Evolutionary conservation across 2,888 invertebrate species (phyloP).

Genomic region (Hypena proboscidalis): DNA sequence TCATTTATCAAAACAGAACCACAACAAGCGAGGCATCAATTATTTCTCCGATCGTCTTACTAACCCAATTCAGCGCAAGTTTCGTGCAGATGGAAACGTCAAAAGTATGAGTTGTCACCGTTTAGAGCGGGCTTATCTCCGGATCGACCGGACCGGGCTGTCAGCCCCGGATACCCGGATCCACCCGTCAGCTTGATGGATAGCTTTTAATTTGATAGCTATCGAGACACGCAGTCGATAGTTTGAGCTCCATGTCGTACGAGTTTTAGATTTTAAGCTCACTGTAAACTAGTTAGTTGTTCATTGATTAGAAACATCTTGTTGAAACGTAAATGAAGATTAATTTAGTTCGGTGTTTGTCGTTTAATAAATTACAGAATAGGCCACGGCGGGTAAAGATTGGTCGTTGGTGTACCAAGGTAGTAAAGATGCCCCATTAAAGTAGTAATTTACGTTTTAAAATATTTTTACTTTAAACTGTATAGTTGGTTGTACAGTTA

Average conservation of each 20-base stretch:
- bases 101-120: conserved; percentile 33
- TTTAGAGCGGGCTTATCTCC: conserved; percentile 40
- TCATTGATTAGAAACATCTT: too few species aligned
- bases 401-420: too few species aligned
- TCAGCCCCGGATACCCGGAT: conserved; percentile 36
- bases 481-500: too few species aligned
- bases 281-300: background rate
- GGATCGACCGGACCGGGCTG: conserved; percentile 38
- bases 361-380: too few species aligned
- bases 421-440: too few species aligned
- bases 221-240: conserved; percentile 19
- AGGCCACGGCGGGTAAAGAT: too few species aligned
- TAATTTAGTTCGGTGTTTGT: too few species aligned
- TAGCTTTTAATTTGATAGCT: conserved; percentile 47
- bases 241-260: conserved; percentile 6
- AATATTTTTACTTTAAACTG: too few species aligned
- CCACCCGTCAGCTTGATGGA: conserved; percentile 32
- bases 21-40: background rate
- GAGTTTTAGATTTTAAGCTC: background rate
- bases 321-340: too few species aligned
- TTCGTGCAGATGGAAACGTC: conserved; percentile 29
- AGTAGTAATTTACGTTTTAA: too few species aligned
- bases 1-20: too few species aligned
- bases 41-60: background rate
- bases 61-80: conserved; percentile 2